Base-by-base conservation (phyloP, 1,140 invertebrate species). In the Saccostrea cuccullata region DNA sequence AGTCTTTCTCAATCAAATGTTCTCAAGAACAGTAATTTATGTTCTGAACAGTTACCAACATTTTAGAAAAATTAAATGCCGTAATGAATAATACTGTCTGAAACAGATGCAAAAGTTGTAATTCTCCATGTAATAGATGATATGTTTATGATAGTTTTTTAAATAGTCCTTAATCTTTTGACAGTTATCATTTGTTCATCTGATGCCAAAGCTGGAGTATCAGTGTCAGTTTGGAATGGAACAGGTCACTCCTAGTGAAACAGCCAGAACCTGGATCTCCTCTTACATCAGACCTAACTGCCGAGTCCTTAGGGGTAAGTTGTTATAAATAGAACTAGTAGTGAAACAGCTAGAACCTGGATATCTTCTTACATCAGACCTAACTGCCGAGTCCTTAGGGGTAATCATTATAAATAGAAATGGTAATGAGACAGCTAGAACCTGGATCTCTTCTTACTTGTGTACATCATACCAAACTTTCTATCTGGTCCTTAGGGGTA, bases 401-500 rank as follows among this genome's bases (percentile, higher is more conserved):
- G 92, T 93, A 89, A 86, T 9, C 23, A 73, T 60, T 5, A 13
- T 20, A 60, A 20, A 20, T 6, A 85, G 4, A 8, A 11, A 36
- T 87, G 6, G 64, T 23, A 60, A 58, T 30, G n/a, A 47, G 23
- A 26, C 30, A 36, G 85, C 89, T 20, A 70, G 86, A 30, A 85
- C 84, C 20, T 93, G 91, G 91, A 90, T 90, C 12, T 89, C 90
- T n/a, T 89, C 90, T 12, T 89, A 89, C n/a, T n/a, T n/a, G n/a
- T n/a, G n/a, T n/a, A n/a, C 86, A 86, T 93, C 40, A 86, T 90
- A 84, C 30, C 30, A 1, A 36, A 36, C 92, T 90, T n/a, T n/a
- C n/a, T n/a, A n/a, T n/a, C n/a, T n/a, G n/a, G 82, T 93, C 15
- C 55, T 92, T 64, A 89, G 91, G 91, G 91, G 92, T 92, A 89